Base-by-base conservation (phyloP, 2,113 vertebrate genomes). In the Bufo gargarizans region DNA sequence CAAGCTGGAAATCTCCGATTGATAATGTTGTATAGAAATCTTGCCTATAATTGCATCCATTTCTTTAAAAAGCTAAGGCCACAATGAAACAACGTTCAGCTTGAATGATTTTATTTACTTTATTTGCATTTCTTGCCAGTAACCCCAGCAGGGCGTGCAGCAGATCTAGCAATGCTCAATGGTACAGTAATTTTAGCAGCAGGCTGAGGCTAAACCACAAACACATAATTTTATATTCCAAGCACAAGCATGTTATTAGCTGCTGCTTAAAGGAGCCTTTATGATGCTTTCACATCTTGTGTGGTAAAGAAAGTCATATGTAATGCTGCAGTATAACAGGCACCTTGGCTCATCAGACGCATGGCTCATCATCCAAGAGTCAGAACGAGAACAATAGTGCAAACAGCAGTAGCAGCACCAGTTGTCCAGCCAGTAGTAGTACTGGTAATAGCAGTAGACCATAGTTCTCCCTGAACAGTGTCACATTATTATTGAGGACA, bases 71-170 rank as follows among this genome's bases (percentile, higher is more conserved):
- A 88, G 76, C 77, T 63, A 83, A 59, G 43, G 79, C 80, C 58
- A 77, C 69, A 76, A 76, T 69, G 56, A 76, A 55, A 74, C 22
- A 49, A 43, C 56, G 67, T 77, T 88, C 83, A 63, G 69, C 86
- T 77, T 88, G 79, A 63, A 13, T 83, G 86, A 77, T 77, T 88
- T 83, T 76, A 82, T 76, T 83, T 88, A 47, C 58, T 77, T 61
- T 76, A 88, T 88, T 88, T 88, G 86, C 86, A 88, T 83, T 59
- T 83, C 47, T 88, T 77, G 69, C 55, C 80, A 88, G 69, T 77
- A 82, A 88, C 80, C 86, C 81, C 86, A 82, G 80, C 69, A 83
- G 80, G 86, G 65, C 45, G 80, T 77, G 78, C 50, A 83, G 58
- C 56, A 83, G 71, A 83, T 65, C 80, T 83, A 83, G 55, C 69